These are phyloP conservation scores for Coptodon bakossiorum DNA, from an alignment of 2,113 vertebrate genomes.

Conservation along the genomic window DNA sequence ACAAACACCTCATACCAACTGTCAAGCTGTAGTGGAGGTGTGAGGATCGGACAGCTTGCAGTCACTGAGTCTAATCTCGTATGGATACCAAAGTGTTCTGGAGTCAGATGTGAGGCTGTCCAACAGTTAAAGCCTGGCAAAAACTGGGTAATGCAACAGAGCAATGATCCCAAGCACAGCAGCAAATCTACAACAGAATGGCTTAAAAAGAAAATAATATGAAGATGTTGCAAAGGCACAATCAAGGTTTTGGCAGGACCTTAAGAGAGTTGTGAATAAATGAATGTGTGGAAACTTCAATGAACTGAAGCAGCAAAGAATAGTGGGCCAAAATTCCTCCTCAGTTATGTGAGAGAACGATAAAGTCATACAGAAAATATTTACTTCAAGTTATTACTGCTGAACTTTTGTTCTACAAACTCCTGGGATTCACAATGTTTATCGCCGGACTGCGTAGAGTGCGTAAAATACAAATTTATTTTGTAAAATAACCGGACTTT, in stretches of 20 bases:
- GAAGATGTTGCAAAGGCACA: background rate
- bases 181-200: background rate
- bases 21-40: fast-evolving
- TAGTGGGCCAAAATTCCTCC: background rate
- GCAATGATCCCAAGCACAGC: background rate
- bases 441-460: fast-evolving
- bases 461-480: fast-evolving
- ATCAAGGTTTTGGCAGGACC: background rate
- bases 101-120: background rate
- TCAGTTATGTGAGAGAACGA: fast-evolving
- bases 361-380: background rate
- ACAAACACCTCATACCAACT: background rate
- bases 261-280: background rate
- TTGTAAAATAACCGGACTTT: background rate
- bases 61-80: background rate
- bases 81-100: background rate
- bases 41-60: background rate
- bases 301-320: background rate
- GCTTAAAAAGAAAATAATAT: fast-evolving
- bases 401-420: background rate
- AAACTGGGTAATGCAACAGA: background rate
- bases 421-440: fast-evolving
- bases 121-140: background rate
- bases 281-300: background rate
- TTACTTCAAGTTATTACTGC: background rate